These are phyloP conservation scores for Mormyrus proboscirostris DNA, from an alignment of 2,797 vertebrate genomes.

Conservation along the genomic window DNA sequence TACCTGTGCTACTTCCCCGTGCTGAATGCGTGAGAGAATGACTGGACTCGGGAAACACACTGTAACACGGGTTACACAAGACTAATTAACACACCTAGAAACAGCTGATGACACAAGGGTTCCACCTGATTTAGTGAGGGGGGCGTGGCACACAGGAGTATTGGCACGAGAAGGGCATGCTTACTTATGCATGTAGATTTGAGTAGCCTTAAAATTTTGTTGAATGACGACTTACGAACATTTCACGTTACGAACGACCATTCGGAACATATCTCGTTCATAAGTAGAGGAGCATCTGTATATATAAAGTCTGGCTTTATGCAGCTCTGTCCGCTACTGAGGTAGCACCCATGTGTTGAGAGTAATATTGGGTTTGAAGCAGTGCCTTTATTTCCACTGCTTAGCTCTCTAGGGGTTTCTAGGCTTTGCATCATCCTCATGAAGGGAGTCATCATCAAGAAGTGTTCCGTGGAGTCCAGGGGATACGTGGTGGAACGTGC, in stretches of 20 bases:
- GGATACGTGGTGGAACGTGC: neutral
- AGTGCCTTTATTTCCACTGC: neutral
- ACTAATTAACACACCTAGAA: neutral
- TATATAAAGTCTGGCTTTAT: neutral
- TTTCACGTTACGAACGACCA: neutral
- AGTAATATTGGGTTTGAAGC: neutral
- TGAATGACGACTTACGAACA: neutral
- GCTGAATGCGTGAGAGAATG: neutral
- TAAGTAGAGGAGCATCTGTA: neutral
- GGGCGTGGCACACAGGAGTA: neutral
- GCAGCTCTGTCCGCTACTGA: neutral
- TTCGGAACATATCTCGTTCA: neutral
- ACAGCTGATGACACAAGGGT: neutral
- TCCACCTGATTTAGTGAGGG: neutral
- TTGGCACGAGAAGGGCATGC: neutral
- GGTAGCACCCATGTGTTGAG: neutral
- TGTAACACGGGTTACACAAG: neutral
- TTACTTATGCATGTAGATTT: neutral
- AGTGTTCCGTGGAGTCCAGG: neutral
- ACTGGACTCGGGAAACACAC: neutral
- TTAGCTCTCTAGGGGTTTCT: constrained; percentile 54
- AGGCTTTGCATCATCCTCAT: constrained; percentile 59
- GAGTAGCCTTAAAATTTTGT: neutral
- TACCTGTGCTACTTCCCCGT: neutral
- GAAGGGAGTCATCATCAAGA: constrained; percentile 42